Evolutionary conservation across 2,113 vertebrate genomes (phyloP), one percentile per base, ranked within the genome.

Genomic region (Pongo abelii): DNA sequence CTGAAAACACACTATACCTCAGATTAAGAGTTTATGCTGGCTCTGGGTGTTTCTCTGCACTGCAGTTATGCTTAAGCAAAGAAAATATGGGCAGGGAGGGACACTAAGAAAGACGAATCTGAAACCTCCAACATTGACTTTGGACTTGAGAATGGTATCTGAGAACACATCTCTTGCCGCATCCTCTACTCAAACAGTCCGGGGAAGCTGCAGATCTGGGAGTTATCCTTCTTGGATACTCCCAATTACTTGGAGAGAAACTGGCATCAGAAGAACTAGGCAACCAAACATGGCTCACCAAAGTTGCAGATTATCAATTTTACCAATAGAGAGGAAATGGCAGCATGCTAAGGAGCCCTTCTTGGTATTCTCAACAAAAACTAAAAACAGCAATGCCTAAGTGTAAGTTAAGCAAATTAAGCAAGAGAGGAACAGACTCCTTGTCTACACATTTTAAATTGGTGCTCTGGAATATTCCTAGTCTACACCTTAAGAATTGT

Each of bases 301-400:
- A 93, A 96, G 32, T 72, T 67, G 50, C 6, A 93, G 11, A 88
- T 14, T 55, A 89, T 86, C 67, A 91, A 27, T 91, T 95, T 74
- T 79, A 59, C n/a, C 79, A 89, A 16, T 6, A 84, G 61, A 93
- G 17, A 97, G 43, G 87, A 96, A 97, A 97, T 59, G 69, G 52
- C 69, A 95, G 32, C 78, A 96, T 77, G 50, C 72, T 48, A 96
- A 96, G 30, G 46, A 96, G 57, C 12, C 57, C 50, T 61, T 94
- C 83, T 93, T 83, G 59, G 50, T 69, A 93, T 96, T 95, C 50
- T 74, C 8, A 86, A 93, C 70, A 93, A 77, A 88, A 97, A 89
- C 72, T 57, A 55, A 61, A 40, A 98, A 86, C 38, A 83, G 69
- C n/a, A 95, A 93, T 32, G 25, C n/a, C 43, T 38, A 40, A 13